These are phyloP conservation scores for Galerucella calmariensis DNA, from an alignment of 2,888 invertebrate genomes.

Conservation along the genomic window DNA sequence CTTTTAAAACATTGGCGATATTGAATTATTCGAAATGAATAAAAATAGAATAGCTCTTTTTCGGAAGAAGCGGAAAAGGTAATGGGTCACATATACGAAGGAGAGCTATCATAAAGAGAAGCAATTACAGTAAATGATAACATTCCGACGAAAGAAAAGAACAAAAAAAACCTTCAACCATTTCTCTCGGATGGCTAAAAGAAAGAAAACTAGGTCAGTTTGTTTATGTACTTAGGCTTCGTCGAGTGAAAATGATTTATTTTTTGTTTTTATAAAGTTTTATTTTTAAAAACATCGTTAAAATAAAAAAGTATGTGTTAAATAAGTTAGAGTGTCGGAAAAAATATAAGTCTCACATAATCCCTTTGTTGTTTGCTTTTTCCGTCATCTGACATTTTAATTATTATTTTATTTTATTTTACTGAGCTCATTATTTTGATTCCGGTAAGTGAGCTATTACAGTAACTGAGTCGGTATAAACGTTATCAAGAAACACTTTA, in stretches of 20 bases:
- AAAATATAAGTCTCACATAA: too few species aligned
- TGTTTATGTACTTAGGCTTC: neutral
- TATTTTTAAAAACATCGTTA: neutral
- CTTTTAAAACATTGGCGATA: neutral
- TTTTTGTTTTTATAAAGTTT: neutral
- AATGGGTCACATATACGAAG: neutral
- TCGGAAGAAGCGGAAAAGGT: neutral
- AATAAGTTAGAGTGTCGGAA: too few species aligned
- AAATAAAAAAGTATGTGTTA: neutral
- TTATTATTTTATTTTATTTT: too few species aligned
- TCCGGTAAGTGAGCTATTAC: too few species aligned
- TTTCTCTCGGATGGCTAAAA: neutral
- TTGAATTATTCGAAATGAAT: neutral
- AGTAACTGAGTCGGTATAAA: too few species aligned
- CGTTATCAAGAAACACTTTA: too few species aligned
- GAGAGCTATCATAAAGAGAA: neutral
- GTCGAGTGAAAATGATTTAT: neutral
- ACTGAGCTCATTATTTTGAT: too few species aligned
- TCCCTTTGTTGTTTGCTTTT: too few species aligned
- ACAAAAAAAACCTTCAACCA: neutral
- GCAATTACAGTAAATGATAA: conserved; percentile 8
- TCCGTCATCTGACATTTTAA: too few species aligned
- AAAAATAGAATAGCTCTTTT: too few species aligned
- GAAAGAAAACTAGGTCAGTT: neutral
- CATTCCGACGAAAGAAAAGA: neutral